phyloP scores from a whole-genome alignment of 2,797 vertebrate species.

The Natrix natrix region DNA sequence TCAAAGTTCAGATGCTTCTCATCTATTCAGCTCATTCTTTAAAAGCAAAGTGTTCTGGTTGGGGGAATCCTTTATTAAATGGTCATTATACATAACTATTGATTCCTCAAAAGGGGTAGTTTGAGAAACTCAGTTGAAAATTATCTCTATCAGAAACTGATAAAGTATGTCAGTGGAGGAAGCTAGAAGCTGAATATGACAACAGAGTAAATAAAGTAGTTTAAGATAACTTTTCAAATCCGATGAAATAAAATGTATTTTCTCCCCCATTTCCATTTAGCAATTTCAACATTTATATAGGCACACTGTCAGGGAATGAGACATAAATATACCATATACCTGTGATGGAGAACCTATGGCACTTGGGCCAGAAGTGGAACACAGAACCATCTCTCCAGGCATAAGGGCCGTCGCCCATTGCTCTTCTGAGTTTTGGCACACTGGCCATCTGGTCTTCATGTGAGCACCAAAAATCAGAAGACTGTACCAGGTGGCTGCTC shows the following conservation, averaged over 20 bases:
- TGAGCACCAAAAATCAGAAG: too few relatives aligned
- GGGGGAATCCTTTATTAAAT: background rate
- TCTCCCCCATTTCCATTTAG: background rate
- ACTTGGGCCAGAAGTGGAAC: too few relatives aligned
- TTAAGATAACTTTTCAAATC: background rate
- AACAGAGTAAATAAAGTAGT: background rate
- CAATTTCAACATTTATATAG: background rate
- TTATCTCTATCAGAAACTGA: background rate
- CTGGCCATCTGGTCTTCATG: too few relatives aligned
- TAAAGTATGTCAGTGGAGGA: too few relatives aligned
- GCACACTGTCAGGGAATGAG: background rate
- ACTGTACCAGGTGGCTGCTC: too few relatives aligned
- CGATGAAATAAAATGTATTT: background rate
- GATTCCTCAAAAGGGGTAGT: background rate
- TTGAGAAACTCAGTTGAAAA: background rate
- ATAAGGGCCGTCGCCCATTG: accelerated
- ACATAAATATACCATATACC: too few relatives aligned
- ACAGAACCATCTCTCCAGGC: too few relatives aligned
- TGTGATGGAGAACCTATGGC: too few relatives aligned
- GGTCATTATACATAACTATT: background rate
- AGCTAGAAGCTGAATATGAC: background rate
- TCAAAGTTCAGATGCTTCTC: background rate
- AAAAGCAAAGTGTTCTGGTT: background rate
- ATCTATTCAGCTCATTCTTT: background rate
- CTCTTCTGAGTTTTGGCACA: too few relatives aligned